Evolutionary conservation across 2,113 vertebrate species (phyloP).

Genomic region (Euleptes europaea): DNA sequence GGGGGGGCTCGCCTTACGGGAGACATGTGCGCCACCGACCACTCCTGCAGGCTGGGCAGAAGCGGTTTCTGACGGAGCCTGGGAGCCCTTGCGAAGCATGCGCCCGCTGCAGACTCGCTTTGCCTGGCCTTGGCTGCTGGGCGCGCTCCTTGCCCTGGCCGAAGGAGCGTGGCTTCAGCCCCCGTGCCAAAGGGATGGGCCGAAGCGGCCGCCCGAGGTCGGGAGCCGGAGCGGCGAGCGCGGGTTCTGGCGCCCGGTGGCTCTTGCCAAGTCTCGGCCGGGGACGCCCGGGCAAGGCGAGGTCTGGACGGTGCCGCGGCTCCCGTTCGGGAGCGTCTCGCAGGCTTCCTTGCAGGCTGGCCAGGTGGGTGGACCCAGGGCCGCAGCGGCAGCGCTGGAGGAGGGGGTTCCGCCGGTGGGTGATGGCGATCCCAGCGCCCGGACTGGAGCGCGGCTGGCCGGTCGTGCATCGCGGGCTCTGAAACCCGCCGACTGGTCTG

Average conservation of each 20-base stretch:
- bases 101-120: constrained; percentile 36
- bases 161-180: constrained; percentile 12
- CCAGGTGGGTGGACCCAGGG: background rate
- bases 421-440: too few relatives aligned
- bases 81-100: constrained; percentile 49
- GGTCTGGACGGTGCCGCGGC: background rate
- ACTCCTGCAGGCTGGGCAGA: constrained; percentile 41
- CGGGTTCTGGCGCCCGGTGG: background rate
- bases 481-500: background rate
- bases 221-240: background rate
- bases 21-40: constrained; percentile 54
- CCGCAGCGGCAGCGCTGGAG: background rate
- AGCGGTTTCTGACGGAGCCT: constrained; percentile 40
- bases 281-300: background rate
- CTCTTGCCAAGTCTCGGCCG: background rate
- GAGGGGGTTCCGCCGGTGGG: background rate
- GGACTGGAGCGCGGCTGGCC: background rate
- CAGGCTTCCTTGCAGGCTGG: background rate
- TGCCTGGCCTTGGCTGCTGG: constrained; percentile 50
- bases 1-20: background rate
- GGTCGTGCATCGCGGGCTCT: background rate
- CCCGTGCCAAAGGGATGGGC: background rate
- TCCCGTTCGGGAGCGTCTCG: background rate
- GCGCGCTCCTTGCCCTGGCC: constrained; percentile 43
- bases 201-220: background rate